Evolutionary conservation across 2,888 invertebrate species (phyloP), one percentile per base, ranked within the genome.

Genomic region (Hirudinaria manillensis): DNA sequence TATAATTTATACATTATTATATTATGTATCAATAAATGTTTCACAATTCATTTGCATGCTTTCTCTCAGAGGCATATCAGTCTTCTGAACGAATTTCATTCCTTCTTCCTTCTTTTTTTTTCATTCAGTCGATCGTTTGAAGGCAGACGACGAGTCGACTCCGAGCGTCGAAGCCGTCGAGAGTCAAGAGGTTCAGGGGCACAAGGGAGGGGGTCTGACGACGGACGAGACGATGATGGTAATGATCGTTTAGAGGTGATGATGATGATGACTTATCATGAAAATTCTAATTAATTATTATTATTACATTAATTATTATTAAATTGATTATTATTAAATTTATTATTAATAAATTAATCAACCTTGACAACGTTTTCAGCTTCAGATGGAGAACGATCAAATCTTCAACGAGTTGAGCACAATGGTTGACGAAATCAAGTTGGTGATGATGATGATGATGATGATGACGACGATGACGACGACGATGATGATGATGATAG

Each of bases 371-470:
- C 56, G 16, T 56, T 56, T 67, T 29, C 67, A 67, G 67, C 29
- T 67, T 3, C 67, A 67, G 36, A 32, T 29, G 13, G 97, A 97
- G 87, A 97, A 97, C 85, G 89, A 91, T 75, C 91, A 91, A 79
- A 86, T 97, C 16, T 91, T 91, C 81, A 92, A 93, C 82, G 92
- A 95, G 81, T 87, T 97, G 70, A 94, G 93, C 83, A 92, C 90
- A 76, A 88, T 94, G 83, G 91, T 92, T 0, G 93, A 94, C 82
- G 96, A 97, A 87, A 93, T 96, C 0, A 90, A 90, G 84, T 92
- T 91, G 84, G 93, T 93, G 27, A 56, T 56, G 3, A 38, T 38
- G 38, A 38, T 38, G 3, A 65, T 65, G 24, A 13, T 13, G 55
- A 73, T 6, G n/a, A 38, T n/a, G 73, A 21, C 19, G 24, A 66